Evolutionary conservation across 2,888 invertebrate species (phyloP).

Genomic region (Lampropteryx suffumata): DNA sequence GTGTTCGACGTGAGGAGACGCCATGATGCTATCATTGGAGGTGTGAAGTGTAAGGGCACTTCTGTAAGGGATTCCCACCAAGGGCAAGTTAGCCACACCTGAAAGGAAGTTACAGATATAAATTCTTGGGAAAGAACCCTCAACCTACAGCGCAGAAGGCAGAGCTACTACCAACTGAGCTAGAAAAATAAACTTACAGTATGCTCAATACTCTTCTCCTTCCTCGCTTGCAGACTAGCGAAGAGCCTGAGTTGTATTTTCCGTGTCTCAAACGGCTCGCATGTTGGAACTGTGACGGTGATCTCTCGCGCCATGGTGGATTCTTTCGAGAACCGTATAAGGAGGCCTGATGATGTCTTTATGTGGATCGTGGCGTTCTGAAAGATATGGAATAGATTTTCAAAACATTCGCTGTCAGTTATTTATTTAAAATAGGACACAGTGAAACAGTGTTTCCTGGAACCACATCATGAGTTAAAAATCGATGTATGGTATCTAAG

Average conservation of each 20-base stretch:
- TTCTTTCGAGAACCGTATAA: conserved; percentile 71
- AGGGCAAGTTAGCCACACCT: conserved; percentile 90
- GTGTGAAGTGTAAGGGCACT: conserved; percentile 90
- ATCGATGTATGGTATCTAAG: no score
- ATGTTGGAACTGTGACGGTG: conserved; percentile 79
- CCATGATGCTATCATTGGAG: conserved; percentile 91
- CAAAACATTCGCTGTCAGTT: no score
- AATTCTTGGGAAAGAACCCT: no score
- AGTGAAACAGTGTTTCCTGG: no score
- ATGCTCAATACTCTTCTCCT: conserved; percentile 87
- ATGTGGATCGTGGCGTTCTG: conserved; percentile 84
- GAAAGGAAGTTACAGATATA: conserved; percentile 8
- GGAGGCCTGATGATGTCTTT: conserved; percentile 86
- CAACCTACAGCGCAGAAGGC: no score
- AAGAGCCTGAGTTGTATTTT: conserved; percentile 85
- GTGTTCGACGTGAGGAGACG: conserved; percentile 92
- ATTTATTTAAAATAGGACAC: no score
- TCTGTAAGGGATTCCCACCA: conserved; percentile 89
- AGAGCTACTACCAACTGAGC: no score
- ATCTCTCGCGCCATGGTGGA: conserved; percentile 74
- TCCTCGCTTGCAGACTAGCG: conserved; percentile 88
- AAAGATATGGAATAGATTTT: conserved; percentile 4
- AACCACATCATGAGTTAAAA: no score
- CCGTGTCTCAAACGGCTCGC: conserved; percentile 86
- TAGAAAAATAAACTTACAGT: conserved; percentile 76